Percentiles rank a stretch among this genome's conserved stretches.
Evolutionary conservation across 2,888 invertebrate species (phyloP).

Genomic region (Metalampra italica): DNA sequence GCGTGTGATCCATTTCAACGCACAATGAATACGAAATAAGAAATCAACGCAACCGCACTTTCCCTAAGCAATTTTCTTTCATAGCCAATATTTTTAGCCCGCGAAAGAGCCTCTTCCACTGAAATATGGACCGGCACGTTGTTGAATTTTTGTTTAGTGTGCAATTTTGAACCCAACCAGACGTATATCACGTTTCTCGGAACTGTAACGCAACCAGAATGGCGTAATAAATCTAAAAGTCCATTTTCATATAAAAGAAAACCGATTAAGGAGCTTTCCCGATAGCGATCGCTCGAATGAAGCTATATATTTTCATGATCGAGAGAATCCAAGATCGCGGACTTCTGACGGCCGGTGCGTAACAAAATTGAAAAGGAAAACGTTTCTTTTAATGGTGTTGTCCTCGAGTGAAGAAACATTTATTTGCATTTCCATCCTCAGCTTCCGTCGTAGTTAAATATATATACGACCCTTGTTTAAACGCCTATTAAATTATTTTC

Average conservation of each 20-base stretch:
- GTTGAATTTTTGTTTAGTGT: constrained; percentile 68
- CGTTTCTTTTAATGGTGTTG: constrained; percentile 60
- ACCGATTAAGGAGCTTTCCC: constrained; percentile 75
- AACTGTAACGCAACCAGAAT: constrained; percentile 66
- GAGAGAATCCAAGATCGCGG: constrained; percentile 70
- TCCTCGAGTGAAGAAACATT: constrained; percentile 41
- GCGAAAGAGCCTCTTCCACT: constrained; percentile 44
- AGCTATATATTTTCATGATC: constrained; percentile 78
- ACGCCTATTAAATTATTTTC: background rate
- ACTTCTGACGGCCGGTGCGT: constrained; percentile 71
- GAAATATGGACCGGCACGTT: constrained; percentile 61
- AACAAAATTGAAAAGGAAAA: constrained; percentile 70
- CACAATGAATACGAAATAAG: constrained; percentile 73
- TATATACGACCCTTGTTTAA: constrained; percentile 2
- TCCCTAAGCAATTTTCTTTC: constrained; percentile 65
- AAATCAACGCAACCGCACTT: constrained; percentile 70
- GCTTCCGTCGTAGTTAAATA: constrained; percentile 15
- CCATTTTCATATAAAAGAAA: constrained; percentile 77
- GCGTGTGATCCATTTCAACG: constrained; percentile 61
- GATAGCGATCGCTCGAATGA: constrained; percentile 74
- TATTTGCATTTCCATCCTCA: constrained; percentile 36
- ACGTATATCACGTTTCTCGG: constrained; percentile 64
- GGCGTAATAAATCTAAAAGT: constrained; percentile 73
- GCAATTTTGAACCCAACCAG: constrained; percentile 59
- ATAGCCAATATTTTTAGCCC: constrained; percentile 61